Conservation (phyloP, 2,888 invertebrate species). For the Agrotis segetum region DNA sequence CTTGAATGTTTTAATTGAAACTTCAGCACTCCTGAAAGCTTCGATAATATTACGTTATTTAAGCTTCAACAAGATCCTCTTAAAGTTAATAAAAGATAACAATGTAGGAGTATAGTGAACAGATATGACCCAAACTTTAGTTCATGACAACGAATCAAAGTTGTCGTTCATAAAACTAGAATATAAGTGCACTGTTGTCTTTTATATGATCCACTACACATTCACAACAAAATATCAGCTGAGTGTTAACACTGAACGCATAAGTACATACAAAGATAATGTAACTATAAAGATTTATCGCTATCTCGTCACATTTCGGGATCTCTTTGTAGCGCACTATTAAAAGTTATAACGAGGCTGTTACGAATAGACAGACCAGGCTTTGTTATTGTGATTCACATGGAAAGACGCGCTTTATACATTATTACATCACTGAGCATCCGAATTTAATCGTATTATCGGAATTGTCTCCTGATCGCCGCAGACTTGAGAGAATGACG, state of each 20-base stretch:
- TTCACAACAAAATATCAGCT: slow-evolving; percentile 43
- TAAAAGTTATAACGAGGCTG: slow-evolving; percentile 88
- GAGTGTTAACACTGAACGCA: slow-evolving; percentile 40
- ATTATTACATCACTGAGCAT: slow-evolving; percentile 58
- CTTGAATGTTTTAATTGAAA: slow-evolving; percentile 40
- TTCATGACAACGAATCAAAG: slow-evolving; percentile 49
- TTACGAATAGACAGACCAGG: slow-evolving; percentile 71
- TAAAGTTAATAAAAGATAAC: slow-evolving; percentile 35
- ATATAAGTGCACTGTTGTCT: slow-evolving; percentile 35
- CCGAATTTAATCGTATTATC: slow-evolving; percentile 48
- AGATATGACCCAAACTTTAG: slow-evolving; percentile 41
- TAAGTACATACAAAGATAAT: slow-evolving; percentile 62
- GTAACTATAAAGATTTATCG: slow-evolving; percentile 66
- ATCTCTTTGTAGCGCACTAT: slow-evolving; percentile 83
- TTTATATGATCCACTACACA: slow-evolving; percentile 47
- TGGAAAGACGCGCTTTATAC: slow-evolving; percentile 67
- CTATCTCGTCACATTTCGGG: slow-evolving; percentile 73
- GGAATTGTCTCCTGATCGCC: slow-evolving; percentile 43
- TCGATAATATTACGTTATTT: slow-evolving; percentile 17
- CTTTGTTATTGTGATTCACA: slow-evolving; percentile 72
- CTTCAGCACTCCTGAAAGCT: slow-evolving; percentile 36
- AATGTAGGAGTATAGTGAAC: slow-evolving; percentile 40
- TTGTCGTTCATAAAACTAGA: slow-evolving; percentile 55
- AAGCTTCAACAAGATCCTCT: slow-evolving; percentile 12
- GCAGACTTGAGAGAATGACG: slow-evolving; percentile 60